phyloP scores from a whole-genome alignment of 1,140 invertebrate species.

The Lycorma delicatula region DNA sequence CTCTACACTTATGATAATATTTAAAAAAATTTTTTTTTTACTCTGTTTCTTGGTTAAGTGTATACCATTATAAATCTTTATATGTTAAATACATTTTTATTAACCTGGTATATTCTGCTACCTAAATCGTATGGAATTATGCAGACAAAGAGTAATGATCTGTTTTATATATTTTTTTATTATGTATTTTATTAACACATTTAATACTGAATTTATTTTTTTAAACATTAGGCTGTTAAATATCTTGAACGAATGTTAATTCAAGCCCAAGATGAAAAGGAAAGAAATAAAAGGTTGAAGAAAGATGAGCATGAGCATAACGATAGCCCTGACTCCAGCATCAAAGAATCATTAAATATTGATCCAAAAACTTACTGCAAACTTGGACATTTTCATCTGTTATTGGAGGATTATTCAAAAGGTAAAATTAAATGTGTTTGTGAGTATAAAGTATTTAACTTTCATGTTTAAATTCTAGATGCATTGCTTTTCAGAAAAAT shows the following conservation, averaged over 20 bases:
- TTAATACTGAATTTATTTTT: slow-evolving; percentile 13
- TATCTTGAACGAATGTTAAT: slow-evolving; percentile 75
- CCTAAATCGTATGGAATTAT: too few relatives aligned
- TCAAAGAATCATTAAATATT: slow-evolving; percentile 59
- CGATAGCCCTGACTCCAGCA: slow-evolving; percentile 15
- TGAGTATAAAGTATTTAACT: too few relatives aligned
- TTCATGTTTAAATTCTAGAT: too few relatives aligned
- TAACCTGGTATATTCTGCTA: too few relatives aligned
- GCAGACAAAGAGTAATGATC: slow-evolving; percentile 3
- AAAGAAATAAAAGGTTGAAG: slow-evolving; percentile 33
- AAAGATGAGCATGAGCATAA: slow-evolving; percentile 23
- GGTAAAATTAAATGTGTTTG: too few relatives aligned
- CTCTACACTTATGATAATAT: too few relatives aligned
- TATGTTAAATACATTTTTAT: too few relatives aligned
- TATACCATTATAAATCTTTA: too few relatives aligned
- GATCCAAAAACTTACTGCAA: slow-evolving; percentile 88
- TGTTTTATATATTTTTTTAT: slow-evolving; percentile 14
- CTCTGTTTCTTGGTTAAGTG: too few relatives aligned
- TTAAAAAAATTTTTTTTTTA: too few relatives aligned
- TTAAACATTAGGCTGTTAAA: slow-evolving; percentile 53
- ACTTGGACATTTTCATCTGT: slow-evolving; percentile 85
- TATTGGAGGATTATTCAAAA: slow-evolving; percentile 85
- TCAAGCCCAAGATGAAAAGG: slow-evolving; percentile 48
- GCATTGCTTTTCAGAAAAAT: too few relatives aligned
- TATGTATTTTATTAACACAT: slow-evolving; percentile 2